Conservation (phyloP, 92 coral and sea anemone genomes). For the Umimayanthus chanpuru region DNA sequence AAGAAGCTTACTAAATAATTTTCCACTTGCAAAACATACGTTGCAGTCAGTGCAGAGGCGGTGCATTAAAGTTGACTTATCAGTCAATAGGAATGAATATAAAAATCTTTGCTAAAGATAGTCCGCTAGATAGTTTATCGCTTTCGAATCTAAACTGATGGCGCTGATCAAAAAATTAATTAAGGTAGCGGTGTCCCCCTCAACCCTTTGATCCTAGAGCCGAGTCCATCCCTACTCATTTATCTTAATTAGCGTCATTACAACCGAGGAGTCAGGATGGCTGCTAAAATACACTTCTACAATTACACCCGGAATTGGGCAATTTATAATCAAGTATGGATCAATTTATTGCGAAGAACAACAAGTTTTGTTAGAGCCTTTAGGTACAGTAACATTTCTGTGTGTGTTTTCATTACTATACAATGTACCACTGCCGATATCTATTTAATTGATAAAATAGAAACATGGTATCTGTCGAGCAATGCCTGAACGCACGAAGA, state of each 20-base stretch:
- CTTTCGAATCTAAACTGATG: slow-evolving; percentile 75
- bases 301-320: slow-evolving; percentile 14
- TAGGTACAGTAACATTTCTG: neutral
- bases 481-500: neutral
- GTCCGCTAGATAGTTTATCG: slow-evolving; percentile 77
- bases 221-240: slow-evolving; percentile 54
- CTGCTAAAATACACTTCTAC: slow-evolving; percentile 29
- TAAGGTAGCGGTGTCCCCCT: slow-evolving; percentile 52
- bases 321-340: neutral
- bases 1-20: neutral
- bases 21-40: slow-evolving; percentile 34
- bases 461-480: neutral
- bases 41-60: slow-evolving; percentile 18
- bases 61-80: slow-evolving; percentile 53
- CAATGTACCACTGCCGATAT: neutral
- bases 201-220: slow-evolving; percentile 21
- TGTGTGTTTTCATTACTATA: neutral
- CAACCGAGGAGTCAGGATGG: slow-evolving; percentile 39
- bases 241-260: slow-evolving; percentile 95
- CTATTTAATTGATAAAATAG: neutral
- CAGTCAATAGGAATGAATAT: slow-evolving; percentile 70
- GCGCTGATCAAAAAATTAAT: slow-evolving; percentile 85
- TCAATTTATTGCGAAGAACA: neutral
- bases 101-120: slow-evolving; percentile 58
- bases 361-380: neutral